These are phyloP conservation scores for Eugnorisma glareosa DNA, from an alignment of 2,888 invertebrate species.

Conservation along the genomic window DNA sequence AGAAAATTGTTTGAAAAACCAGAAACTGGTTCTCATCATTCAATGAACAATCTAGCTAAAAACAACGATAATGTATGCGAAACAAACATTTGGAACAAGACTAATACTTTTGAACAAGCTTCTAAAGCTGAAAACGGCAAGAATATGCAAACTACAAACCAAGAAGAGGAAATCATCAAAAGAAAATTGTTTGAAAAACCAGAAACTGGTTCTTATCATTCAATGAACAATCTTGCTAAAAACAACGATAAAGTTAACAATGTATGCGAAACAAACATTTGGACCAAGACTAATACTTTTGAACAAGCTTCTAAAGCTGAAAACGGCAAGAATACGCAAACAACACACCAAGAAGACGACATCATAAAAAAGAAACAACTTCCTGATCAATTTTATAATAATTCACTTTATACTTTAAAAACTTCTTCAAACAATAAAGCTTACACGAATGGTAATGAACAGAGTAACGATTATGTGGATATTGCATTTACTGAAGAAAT, in stretches of 20 bases:
- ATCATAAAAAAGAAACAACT: constrained; percentile 71
- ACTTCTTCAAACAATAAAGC: constrained; percentile 58
- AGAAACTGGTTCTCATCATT: constrained; percentile 70
- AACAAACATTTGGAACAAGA: constrained; percentile 69
- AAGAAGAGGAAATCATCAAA: constrained; percentile 73
- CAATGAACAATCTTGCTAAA: constrained; percentile 68
- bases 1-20: constrained; percentile 84
- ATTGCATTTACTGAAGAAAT: constrained; percentile 52
- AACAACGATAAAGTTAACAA: constrained; percentile 71
- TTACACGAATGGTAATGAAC: constrained; percentile 44
- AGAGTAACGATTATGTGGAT: constrained; percentile 47
- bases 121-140: constrained; percentile 62
- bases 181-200: constrained; percentile 84
- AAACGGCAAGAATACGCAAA: constrained; percentile 53
- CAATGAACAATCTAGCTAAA: constrained; percentile 68
- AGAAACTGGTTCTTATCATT: constrained; percentile 70
- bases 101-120: constrained; percentile 67
- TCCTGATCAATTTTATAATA: constrained; percentile 80
- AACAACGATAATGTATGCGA: constrained; percentile 67
- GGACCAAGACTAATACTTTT: constrained; percentile 70
- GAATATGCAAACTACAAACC: constrained; percentile 47
- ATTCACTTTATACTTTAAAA: constrained; percentile 83
- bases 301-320: constrained; percentile 63
- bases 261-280: constrained; percentile 63
- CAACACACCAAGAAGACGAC: constrained; percentile 71